Evolutionary conservation across 2,797 vertebrate genomes (phyloP), one percentile per base, ranked within the genome.

Genomic region (Melanogrammus aeglefinus): DNA sequence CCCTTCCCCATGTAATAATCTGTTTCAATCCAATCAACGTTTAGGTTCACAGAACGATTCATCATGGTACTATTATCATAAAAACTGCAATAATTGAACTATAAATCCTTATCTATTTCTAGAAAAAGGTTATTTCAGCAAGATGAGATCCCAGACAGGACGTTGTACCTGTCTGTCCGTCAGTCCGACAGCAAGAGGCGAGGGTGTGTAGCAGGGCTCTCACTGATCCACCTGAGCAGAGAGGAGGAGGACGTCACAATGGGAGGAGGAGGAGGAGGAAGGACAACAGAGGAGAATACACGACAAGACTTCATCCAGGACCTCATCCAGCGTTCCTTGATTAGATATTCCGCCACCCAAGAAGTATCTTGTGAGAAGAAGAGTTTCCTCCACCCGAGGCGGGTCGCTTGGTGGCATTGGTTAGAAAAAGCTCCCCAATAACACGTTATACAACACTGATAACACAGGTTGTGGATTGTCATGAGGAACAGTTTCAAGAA

Each of bases 221-320:
- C 70, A 72, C 70, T 72, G 31, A 72, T 35, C 70, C 70, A 72
- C 70, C 70, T 72, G 70, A 71, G 27, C 14, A 24, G 66, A 70
- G 70, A 21, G 70, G 33, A 8, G 70, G 70, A 6, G 18, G 31
- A 21, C 4, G 6, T 51, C 47, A 51, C 47, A 21, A 51, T 51
- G 47, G 47, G 47, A 29, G 27, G 29, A 72, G 33, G 70, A 35
- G 4, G 31, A 16, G 69, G 29, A 71, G 29, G 27, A 71, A 33
- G 1, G 7, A 33, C 4, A 35, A 35, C 31, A 35, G 29, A 71
- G 24, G 0, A 71, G 27, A 71, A 16, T 24, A 71, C 18, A 72
- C 27, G 18, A 7, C 27, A 72, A 24, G 4, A 63, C n/a, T n/a
- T 63, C 6, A 69, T 27, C 24, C 12, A 12, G 27, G 24, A 69